phyloP scores from a whole-genome alignment of 2,888 invertebrate genomes.

The Idaea straminata region DNA sequence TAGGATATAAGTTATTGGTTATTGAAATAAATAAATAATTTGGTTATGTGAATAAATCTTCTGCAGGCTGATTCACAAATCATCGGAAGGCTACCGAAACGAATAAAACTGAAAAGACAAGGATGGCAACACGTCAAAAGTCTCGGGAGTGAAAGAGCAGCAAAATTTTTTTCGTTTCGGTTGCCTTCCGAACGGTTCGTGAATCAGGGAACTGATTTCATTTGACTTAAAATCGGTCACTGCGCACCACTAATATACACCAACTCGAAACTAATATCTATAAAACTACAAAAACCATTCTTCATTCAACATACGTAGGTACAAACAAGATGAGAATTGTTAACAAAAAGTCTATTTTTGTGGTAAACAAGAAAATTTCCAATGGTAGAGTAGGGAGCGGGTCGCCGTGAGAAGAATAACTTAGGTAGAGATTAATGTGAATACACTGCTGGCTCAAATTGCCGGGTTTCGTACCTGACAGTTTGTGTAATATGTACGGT shows the following conservation, averaged over 20 bases:
- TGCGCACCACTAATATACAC: too few species aligned
- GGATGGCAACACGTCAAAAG: too few species aligned
- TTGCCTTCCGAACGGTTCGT: too few species aligned
- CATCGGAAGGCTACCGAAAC: too few species aligned
- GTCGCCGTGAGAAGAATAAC: conserved; percentile 20
- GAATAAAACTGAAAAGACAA: too few species aligned
- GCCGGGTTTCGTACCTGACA: not conserved
- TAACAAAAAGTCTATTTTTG: conserved; percentile 25
- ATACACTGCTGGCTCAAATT: not conserved
- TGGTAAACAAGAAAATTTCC: conserved; percentile 28
- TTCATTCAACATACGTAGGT: conserved; percentile 7
- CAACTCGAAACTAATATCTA: not conserved
- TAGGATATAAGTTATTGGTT: too few species aligned
- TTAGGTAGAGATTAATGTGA: not conserved
- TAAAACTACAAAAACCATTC: not conserved
- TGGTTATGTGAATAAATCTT: too few species aligned
- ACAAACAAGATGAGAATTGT: conserved; percentile 19
- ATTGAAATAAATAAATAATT: too few species aligned
- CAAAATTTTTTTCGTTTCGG: too few species aligned
- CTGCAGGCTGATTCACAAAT: too few species aligned
- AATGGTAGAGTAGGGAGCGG: conserved; percentile 13
- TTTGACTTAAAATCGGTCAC: not conserved
- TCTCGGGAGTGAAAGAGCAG: too few species aligned
- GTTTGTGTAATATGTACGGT: not conserved
- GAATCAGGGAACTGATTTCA: too few species aligned